These are phyloP conservation scores for Xiphorhynchus erythropygius DNA, from an alignment of 2,797 vertebrate species.

Conservation along the genomic window DNA sequence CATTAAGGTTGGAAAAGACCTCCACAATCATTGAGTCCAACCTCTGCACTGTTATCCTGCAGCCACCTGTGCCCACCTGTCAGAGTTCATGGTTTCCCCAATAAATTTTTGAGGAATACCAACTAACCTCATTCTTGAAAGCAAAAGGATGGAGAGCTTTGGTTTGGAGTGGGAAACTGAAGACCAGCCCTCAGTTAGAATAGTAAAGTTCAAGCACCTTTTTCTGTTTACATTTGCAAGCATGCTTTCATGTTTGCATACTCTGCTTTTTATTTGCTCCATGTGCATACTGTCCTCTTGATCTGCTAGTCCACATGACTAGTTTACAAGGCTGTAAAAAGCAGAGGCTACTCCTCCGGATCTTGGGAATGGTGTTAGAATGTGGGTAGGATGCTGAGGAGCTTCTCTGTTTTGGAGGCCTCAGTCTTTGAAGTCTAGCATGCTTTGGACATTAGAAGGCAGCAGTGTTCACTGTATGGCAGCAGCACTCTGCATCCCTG, in stretches of 20 bases:
- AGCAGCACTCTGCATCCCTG: neutral
- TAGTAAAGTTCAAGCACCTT: neutral
- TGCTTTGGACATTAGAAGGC: conserved; percentile 65
- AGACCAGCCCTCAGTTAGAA: neutral
- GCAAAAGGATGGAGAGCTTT: neutral
- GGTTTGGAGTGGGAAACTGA: neutral
- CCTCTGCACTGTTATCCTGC: neutral
- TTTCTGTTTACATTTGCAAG: neutral
- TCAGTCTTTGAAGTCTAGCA: neutral
- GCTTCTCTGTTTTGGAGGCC: neutral
- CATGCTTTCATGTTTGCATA: neutral
- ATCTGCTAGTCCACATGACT: neutral
- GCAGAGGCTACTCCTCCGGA: neutral
- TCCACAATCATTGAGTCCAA: neutral
- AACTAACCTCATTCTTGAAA: neutral
- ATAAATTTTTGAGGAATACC: neutral
- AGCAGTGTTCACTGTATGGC: conserved; percentile 36
- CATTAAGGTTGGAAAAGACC: neutral
- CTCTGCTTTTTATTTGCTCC: neutral
- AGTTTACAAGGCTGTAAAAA: neutral
- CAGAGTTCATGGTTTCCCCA: neutral
- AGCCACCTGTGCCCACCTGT: rapidly evolving
- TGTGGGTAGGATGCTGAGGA: neutral
- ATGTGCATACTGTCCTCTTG: neutral
- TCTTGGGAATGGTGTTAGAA: neutral